These are phyloP conservation scores for Clarias pachynema DNA, from an alignment of 2,797 vertebrate genomes.

Conservation along the genomic window DNA sequence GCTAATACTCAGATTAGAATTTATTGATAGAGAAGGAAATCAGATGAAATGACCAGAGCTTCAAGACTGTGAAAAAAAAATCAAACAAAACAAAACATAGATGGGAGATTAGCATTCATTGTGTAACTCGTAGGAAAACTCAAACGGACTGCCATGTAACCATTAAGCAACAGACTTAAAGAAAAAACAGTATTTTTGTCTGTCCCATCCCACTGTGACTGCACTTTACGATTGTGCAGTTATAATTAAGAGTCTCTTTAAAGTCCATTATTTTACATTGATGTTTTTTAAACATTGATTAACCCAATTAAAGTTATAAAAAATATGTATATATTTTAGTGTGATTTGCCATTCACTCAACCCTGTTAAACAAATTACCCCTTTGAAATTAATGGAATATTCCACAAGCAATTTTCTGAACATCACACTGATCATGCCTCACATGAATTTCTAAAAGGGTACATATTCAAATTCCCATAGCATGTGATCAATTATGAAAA, in stretches of 20 bases:
- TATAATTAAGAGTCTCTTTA: too few relatives aligned
- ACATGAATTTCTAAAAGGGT: neutral
- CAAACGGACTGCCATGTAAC: neutral
- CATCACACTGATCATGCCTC: neutral
- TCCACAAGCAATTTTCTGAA: neutral
- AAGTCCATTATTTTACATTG: neutral
- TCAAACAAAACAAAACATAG: conserved; percentile 11
- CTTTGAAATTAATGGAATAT: neutral
- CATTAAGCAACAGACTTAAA: neutral
- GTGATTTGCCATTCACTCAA: neutral
- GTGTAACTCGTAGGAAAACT: neutral
- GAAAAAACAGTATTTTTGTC: neutral
- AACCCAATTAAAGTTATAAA: neutral
- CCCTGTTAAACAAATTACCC: neutral
- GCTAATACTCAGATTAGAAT: conserved; percentile 56
- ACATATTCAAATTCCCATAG: neutral
- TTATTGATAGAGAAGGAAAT: conserved; percentile 59
- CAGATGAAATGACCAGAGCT: conserved; percentile 52
- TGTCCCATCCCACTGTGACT: neutral
- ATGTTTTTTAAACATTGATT: neutral
- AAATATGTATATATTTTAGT: neutral
- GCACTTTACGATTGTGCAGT: neutral
- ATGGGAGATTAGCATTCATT: conserved; percentile 7
- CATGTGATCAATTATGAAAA: neutral
- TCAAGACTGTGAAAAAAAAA: conserved; percentile 31